Evolutionary conservation across 2,888 invertebrate species (phyloP).

Genomic region (Brachynemurus nebulosus): DNA sequence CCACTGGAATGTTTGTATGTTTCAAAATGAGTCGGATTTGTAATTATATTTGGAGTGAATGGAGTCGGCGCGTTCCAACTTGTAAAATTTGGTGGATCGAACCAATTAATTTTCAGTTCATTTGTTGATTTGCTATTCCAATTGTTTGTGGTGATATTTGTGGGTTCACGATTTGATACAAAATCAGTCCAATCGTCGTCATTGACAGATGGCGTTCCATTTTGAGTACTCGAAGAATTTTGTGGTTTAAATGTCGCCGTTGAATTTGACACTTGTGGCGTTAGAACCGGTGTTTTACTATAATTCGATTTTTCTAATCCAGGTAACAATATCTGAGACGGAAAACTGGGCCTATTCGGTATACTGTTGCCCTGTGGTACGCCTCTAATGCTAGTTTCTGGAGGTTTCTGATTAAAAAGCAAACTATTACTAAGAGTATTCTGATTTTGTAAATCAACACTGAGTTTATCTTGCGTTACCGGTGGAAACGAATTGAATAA

Average conservation of each 20-base stretch:
- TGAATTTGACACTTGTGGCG: neutral
- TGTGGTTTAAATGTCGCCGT: neutral
- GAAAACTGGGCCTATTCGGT: neutral
- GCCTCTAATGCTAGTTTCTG: too few relatives aligned
- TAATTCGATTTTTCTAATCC: neutral
- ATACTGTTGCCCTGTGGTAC: too few relatives aligned
- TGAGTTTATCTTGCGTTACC: neutral
- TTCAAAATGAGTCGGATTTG: constrained; percentile 26
- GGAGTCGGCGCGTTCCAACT: constrained; percentile 12
- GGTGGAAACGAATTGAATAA: neutral
- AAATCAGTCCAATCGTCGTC: constrained; percentile 44
- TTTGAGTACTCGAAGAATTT: constrained; percentile 3
- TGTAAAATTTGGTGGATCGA: constrained; percentile 3
- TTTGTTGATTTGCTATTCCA: neutral
- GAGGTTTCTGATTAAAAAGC: too few relatives aligned
- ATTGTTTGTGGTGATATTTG: constrained; percentile 5
- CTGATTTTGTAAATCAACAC: neutral
- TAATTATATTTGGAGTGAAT: constrained; percentile 25
- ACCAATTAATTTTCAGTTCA: neutral
- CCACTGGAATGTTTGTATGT: constrained; percentile 10
- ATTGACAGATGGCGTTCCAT: constrained; percentile 16
- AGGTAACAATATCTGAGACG: too few relatives aligned
- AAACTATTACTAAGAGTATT: neutral
- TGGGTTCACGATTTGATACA: constrained; percentile 33
- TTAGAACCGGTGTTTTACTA: too few relatives aligned